Evolutionary conservation across 1,140 invertebrate genomes (phyloP), one percentile per base, ranked within the genome.

Genomic region (Hormaphis cornu): DNA sequence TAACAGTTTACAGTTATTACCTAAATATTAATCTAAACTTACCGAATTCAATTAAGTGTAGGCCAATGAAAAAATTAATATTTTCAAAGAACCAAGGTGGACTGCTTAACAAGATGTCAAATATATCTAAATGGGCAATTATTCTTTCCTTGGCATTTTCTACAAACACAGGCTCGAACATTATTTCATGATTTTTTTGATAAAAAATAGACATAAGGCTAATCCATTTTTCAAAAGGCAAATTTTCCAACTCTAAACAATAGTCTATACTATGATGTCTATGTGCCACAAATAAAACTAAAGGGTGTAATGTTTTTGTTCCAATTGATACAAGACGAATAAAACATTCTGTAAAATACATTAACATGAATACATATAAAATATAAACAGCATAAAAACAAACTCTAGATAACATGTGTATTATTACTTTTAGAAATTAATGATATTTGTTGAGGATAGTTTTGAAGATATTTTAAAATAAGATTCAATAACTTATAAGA

Each of bases 41-140:
- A 66, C 61, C 61, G 50, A 48, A 66, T 66, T 50, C 61, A 50
- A 66, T 66, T 5, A 24, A 33, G 22, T 66, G 61, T 22, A 66
- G 20, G 33, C 42, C 61, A 1, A 50, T 16, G 24, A 66, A 66
- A 24, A 66, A 35, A 33, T 66, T 44, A 33, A 6, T 14, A 33
- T 66, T 66, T 22, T 66, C 44, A 50, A 26, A 35, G 50, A 66
- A 66, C 61, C 61, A 66, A 6, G 22, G n/a, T 33, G 61, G 61
- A 22, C 61, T 48, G 1, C 50, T 20, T 1, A 48, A 35, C 10
- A 66, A 48, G 28, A 50, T 50, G 10, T 22, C n/a, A 35, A 50
- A 66, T 8, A 20, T 16, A 48, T 66, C 28, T 58, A n/a, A n/a
- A n/a, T n/a, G n/a, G n/a, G n/a, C n/a, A n/a, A n/a, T n/a, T 12